Percentiles rank a stretch among this genome's conserved stretches.
These are phyloP conservation scores for Oreochromis aureus DNA, from an alignment of 2,113 vertebrate genomes.

Conservation along the genomic window DNA sequence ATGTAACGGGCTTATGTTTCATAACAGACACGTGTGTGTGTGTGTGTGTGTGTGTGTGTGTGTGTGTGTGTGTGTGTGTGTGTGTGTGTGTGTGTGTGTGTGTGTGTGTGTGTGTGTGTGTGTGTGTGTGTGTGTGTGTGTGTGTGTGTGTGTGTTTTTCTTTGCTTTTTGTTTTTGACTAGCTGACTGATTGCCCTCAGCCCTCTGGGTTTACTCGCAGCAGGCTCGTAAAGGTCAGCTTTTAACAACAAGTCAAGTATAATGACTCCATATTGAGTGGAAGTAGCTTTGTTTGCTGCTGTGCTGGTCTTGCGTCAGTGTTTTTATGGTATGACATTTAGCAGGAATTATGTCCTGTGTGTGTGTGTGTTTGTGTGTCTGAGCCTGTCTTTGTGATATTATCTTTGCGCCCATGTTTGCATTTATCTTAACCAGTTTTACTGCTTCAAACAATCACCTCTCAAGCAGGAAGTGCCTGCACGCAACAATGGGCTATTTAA, in stretches of 20 bases:
- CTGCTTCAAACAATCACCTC: slow-evolving; percentile 75
- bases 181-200: neutral
- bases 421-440: slow-evolving; percentile 72
- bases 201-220: slow-evolving; percentile 34
- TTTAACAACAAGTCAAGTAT: slow-evolving; percentile 59
- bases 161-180: neutral
- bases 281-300: slow-evolving; percentile 49
- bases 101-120: neutral
- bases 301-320: slow-evolving; percentile 22
- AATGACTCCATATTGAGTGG: slow-evolving; percentile 62
- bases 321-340: slow-evolving; percentile 50
- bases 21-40: neutral
- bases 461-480: slow-evolving; percentile 74
- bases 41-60: neutral
- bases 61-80: neutral
- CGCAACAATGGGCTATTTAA: slow-evolving; percentile 76
- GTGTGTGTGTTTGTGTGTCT: neutral
- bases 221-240: slow-evolving; percentile 54
- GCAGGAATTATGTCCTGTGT: slow-evolving; percentile 16
- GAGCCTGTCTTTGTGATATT: slow-evolving; percentile 59
- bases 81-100: neutral
- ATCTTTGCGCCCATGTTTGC: slow-evolving; percentile 64
- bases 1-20: slow-evolving; percentile 22
- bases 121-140: neutral
- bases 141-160: neutral